Base-by-base conservation (phyloP, 2,113 vertebrate species). In the Laticauda laticaudata region DNA sequence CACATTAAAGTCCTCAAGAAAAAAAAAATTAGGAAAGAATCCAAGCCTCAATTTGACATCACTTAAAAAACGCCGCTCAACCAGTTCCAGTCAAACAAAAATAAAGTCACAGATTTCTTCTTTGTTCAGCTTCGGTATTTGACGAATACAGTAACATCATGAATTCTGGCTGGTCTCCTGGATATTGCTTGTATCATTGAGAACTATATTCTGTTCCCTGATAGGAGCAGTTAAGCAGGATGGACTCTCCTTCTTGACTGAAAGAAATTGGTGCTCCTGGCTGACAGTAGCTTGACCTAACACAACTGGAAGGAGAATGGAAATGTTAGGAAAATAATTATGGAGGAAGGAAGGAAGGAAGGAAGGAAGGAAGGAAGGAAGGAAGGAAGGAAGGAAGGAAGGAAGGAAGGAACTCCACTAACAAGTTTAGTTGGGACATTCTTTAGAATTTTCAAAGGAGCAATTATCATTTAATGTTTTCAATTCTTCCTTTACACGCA, bases 141-240 rank as follows among this genome's bases (percentile, higher is more conserved):
- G 43, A 45, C 3, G 43, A 45, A 45, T 45, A 45, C 43, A 45
- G 43, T 48, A 4, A 48, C 45, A 5, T n/a, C 64, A 69, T 34
- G 4, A 34, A 69, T 3, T 75, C 5, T 75, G 69, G n/a, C 1
- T 0, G 2, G 14, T 1, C 69, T 18, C 69, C 34, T 18, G n/a
- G 69, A 75, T 75, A 34, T 75, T 34, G 69, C 2, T 75, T 75
- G n/a, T 75, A 75, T n/a, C n/a, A 75, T n/a, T 34, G n/a, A 69
- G 34, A 12, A 34, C 1, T 34, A 0, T 1, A 3, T 20, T 0
- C 14, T 2, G 0, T 18, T 34, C 4, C n/a, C 69, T 1, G 2
- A 75, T 75, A 75, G 69, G 69, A 34, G 69, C 69, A 75, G 0
- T 34, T 75, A n/a, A 75, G 2, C 1, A 0, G n/a, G n/a, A 75